Conservation (phyloP, 2,113 vertebrate species). For the Paramisgurnus dabryanus region DNA sequence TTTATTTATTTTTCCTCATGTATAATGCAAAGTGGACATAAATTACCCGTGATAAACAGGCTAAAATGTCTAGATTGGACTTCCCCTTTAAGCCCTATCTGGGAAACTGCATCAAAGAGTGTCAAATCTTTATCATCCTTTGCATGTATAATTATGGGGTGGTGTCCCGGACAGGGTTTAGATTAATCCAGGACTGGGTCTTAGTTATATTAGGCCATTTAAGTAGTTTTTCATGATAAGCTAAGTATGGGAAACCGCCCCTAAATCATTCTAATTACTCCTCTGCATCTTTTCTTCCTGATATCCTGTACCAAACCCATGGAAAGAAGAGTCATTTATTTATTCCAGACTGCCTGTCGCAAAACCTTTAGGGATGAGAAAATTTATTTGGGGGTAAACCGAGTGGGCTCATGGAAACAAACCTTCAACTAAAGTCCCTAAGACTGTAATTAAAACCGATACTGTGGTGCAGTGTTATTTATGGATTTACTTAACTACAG, state of each 20-base stretch:
- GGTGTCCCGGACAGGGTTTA: too few relatives aligned
- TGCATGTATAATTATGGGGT: background rate
- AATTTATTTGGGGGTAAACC: constrained; percentile 48
- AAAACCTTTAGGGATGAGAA: background rate
- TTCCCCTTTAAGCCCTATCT: too few relatives aligned
- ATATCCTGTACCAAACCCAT: background rate
- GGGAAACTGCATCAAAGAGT: background rate
- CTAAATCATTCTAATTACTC: background rate
- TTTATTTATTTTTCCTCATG: too few relatives aligned
- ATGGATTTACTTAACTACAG: background rate
- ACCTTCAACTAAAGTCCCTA: background rate
- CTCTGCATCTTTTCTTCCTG: background rate
- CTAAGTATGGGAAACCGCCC: too few relatives aligned
- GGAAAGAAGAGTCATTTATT: constrained; percentile 6
- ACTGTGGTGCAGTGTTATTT: background rate
- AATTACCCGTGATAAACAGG: too few relatives aligned
- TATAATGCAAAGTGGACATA: too few relatives aligned
- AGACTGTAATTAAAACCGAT: constrained; percentile 37
- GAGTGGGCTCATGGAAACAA: background rate
- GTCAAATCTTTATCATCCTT: constrained; percentile 10
- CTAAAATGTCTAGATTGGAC: too few relatives aligned
- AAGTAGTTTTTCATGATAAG: too few relatives aligned
- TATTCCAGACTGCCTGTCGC: background rate
- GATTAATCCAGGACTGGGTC: too few relatives aligned
- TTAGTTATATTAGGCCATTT: too few relatives aligned